Conservation (phyloP, 1,140 invertebrate species). For the Chrysomallon squamiferum region DNA sequence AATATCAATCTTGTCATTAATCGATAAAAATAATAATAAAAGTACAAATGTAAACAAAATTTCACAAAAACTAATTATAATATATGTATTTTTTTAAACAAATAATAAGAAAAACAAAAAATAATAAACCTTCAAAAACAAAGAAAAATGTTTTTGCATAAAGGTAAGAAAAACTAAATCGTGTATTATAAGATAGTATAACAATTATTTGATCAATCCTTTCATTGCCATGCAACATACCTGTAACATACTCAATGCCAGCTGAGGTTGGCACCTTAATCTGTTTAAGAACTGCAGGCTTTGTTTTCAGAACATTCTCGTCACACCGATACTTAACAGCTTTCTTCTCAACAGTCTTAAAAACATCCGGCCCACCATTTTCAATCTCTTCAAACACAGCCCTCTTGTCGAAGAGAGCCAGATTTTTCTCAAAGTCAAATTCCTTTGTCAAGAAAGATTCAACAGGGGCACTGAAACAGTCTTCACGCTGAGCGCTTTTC, state of each 20-base stretch:
- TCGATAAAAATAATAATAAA: too few relatives aligned
- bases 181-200: too few relatives aligned
- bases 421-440: conserved; percentile 94
- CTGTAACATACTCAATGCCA: conserved; percentile 77
- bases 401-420: conserved; percentile 87
- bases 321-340: conserved; percentile 75
- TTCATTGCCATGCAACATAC: too few relatives aligned
- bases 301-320: conserved; percentile 80
- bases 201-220: too few relatives aligned
- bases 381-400: conserved; percentile 77
- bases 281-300: conserved; percentile 73
- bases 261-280: conserved; percentile 74
- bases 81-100: too few relatives aligned
- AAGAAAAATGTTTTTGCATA: too few relatives aligned
- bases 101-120: too few relatives aligned
- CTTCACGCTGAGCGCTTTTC: conserved; percentile 54
- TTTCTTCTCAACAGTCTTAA: conserved; percentile 32
- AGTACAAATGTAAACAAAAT: too few relatives aligned
- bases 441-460: conserved; percentile 71
- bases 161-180: too few relatives aligned
- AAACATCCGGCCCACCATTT: conserved; percentile 32
- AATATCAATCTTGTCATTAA: too few relatives aligned
- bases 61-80: too few relatives aligned
- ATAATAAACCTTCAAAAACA: too few relatives aligned
- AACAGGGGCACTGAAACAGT: conserved; percentile 71